Conservation (phyloP, 2,888 invertebrate species). For the Dryocosmus kuriphilus region DNA sequence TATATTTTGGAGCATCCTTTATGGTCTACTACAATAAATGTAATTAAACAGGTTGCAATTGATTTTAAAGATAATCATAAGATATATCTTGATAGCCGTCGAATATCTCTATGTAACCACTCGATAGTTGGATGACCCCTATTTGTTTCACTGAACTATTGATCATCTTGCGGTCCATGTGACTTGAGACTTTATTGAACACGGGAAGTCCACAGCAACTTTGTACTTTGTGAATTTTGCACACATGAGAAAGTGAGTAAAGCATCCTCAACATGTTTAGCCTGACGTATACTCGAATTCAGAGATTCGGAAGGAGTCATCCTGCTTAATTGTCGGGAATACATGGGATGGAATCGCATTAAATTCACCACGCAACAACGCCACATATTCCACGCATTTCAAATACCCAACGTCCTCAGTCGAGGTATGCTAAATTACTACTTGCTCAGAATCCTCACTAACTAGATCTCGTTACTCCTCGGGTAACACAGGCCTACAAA, state of each 20-base stretch:
- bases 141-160: constrained; percentile 21
- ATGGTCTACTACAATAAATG: no score
- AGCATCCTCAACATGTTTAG: not conserved
- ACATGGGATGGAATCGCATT: constrained; percentile 6
- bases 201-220: not conserved
- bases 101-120: not conserved
- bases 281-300: not conserved
- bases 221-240: not conserved
- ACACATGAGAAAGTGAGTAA: not conserved
- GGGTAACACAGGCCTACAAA: no score
- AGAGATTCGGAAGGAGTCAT: not conserved
- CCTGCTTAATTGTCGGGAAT: constrained; percentile 6
- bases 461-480: not conserved
- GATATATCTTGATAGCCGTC: not conserved
- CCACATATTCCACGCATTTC: constrained; percentile 17
- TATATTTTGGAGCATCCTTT: no score
- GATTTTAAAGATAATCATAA: not conserved
- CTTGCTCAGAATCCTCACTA: not conserved
- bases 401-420: not conserved
- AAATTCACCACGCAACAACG: not conserved
- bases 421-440: not conserved
- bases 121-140: not conserved
- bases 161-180: constrained; percentile 16
- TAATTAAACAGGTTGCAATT: no score
- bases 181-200: not conserved